A percentile compares a stretch with the other conserved stretches of the same genome.
Conservation (phyloP, 2,888 invertebrate genomes). For the Gandaritis pyraliata region DNA sequence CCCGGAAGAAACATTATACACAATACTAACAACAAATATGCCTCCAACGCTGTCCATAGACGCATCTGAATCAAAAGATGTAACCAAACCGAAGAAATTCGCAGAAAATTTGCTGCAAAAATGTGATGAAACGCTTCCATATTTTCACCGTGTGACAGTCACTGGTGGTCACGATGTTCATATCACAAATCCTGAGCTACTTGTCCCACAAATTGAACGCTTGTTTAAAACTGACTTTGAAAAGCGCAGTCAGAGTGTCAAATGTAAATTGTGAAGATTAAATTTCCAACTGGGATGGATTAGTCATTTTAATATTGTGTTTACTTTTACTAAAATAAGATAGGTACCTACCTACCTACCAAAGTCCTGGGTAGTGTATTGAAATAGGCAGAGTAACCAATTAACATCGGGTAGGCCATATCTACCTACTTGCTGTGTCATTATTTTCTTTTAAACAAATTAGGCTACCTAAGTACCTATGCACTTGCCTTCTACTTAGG, state of each 20-base stretch:
- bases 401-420: no score
- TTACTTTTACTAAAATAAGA: no score
- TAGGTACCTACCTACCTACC: no score
- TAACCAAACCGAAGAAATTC: slow-evolving; percentile 40
- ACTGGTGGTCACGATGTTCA: slow-evolving; percentile 85
- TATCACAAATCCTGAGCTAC: slow-evolving; percentile 77
- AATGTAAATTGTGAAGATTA: slow-evolving; percentile 44
- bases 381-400: no score
- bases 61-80: slow-evolving; percentile 47
- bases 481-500: no score
- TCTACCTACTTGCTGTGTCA: no score
- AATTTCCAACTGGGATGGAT: no score
- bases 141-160: slow-evolving; percentile 55
- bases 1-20: slow-evolving; percentile 54
- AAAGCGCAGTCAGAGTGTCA: slow-evolving; percentile 22
- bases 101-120: slow-evolving; percentile 48
- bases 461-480: no score
- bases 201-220: slow-evolving; percentile 63
- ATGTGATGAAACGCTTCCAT: slow-evolving; percentile 47
- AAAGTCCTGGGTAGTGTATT: no score
- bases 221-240: slow-evolving; percentile 55
- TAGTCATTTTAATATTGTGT: no score
- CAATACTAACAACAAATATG: slow-evolving; percentile 47
- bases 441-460: no score
- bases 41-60: slow-evolving; percentile 57